Base-by-base conservation (phyloP, 2,888 invertebrate genomes). In the Torymus texanus region DNA sequence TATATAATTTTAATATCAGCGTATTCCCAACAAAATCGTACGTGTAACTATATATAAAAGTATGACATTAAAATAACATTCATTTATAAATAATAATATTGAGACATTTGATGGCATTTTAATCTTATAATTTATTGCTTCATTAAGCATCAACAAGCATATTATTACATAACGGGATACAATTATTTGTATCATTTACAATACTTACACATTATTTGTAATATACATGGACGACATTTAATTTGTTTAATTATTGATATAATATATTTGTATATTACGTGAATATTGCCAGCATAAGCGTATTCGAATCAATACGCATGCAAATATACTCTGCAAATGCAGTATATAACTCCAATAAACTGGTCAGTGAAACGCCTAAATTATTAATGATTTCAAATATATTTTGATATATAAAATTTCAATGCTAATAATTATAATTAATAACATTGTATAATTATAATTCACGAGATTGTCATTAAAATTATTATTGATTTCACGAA, bases 51-150 rank as follows among this genome's bases (percentile, higher is more conserved):
- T 41, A 41, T 41, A 41, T 41, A 41, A 41, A 41, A 41, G 41
- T 41, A 41, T 8, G 8, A 41, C 41, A 41, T 41, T 41, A 41
- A 41, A 41, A 8, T 41, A 41, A 41, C 10, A 41, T 41, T 41
- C 10, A 41, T 41, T 41, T 2, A 8, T 41, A 41, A 41, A 41
- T 41, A 41, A 41, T 8, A 8, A 41, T 41, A 41, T 8, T 41
- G 41, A 41, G 5, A 41, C 41, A 8, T 5, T 8, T 41, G 5
- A 8, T 41, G 41, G 41, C 41, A 41, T 41, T 66, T 78, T 3
- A 81, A 81, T 75, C 55, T 81, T 75, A 76, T 65, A 75, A 78
- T 78, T 81, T 81, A 78, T 78, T 81, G 68, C 73, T 81, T 81
- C 59, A 41, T 66, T 21, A 66, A 79, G 78, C 75, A 61, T 73